These are phyloP conservation scores for Macrosoma leucophasiata DNA, from an alignment of 2,888 invertebrate genomes.

Conservation along the genomic window DNA sequence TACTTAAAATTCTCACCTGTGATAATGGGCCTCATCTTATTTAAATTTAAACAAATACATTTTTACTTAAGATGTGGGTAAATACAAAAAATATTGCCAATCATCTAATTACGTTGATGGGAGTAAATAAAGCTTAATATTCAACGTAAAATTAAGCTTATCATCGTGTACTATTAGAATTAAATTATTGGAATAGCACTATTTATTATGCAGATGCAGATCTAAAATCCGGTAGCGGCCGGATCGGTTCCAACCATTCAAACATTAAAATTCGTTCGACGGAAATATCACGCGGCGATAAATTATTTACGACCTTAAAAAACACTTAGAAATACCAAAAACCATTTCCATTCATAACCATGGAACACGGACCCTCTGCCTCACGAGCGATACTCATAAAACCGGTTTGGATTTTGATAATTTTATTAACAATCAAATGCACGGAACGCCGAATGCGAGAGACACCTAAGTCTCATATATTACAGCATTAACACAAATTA, in stretches of 20 bases:
- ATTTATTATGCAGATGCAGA: slow-evolving; percentile 43
- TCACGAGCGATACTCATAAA: slow-evolving; percentile 66
- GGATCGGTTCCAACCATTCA: slow-evolving; percentile 51
- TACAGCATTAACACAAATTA: slow-evolving; percentile 75
- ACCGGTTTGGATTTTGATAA: slow-evolving; percentile 75
- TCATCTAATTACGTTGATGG: slow-evolving; percentile 20
- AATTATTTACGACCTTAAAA: slow-evolving; percentile 70
- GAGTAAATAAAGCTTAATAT: too few relatives aligned
- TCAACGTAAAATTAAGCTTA: slow-evolving; percentile 23
- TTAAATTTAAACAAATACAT: too few relatives aligned
- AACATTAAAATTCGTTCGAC: slow-evolving; percentile 62
- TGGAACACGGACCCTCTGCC: slow-evolving; percentile 52
- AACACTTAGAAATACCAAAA: slow-evolving; percentile 73
- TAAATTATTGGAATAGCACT: slow-evolving; percentile 37
- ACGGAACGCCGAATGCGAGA: slow-evolving; percentile 59
- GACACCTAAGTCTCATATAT: slow-evolving; percentile 70
- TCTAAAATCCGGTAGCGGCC: slow-evolving; percentile 64
- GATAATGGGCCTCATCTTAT: too few relatives aligned
- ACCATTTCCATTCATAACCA: slow-evolving; percentile 73
- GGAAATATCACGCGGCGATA: slow-evolving; percentile 73
- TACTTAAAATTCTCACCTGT: too few relatives aligned
- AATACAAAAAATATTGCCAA: slow-evolving; percentile 13
- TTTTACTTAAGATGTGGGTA: too few relatives aligned
- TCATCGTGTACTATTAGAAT: slow-evolving; percentile 20
- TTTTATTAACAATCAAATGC: slow-evolving; percentile 73